These are phyloP conservation scores for Charina bottae DNA, from an alignment of 2,113 vertebrate species.

Conservation along the genomic window DNA sequence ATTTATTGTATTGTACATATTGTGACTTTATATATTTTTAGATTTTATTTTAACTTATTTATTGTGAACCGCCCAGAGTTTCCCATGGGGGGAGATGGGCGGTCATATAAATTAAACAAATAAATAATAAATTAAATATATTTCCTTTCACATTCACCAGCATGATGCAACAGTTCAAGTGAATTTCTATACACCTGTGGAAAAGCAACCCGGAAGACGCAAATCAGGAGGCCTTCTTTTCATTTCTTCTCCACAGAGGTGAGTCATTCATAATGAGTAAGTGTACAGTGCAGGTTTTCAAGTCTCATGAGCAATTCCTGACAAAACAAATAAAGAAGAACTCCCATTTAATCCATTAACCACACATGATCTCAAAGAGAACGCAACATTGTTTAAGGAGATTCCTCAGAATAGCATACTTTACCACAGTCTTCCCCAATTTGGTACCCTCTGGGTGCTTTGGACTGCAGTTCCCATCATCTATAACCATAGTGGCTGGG, in stretches of 20 bases:
- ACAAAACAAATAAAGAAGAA: not conserved
- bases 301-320: not conserved
- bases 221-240: slow-evolving; percentile 22
- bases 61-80: too few relatives aligned
- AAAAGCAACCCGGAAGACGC: slow-evolving; percentile 23
- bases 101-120: too few relatives aligned
- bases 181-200: slow-evolving; percentile 58
- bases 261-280: not conserved
- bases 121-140: too few relatives aligned
- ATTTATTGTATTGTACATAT: too few relatives aligned
- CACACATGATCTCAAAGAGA: not conserved
- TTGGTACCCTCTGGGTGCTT: not conserved
- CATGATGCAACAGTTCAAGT: slow-evolving; percentile 59
- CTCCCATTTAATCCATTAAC: not conserved
- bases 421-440: not conserved
- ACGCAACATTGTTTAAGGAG: not conserved
- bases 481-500: not conserved
- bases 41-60: too few relatives aligned
- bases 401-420: not conserved
- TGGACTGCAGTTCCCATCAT: not conserved
- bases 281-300: not conserved
- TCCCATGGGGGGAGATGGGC: too few relatives aligned
- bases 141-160: slow-evolving; percentile 42
- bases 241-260: not conserved
- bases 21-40: too few relatives aligned